Evolutionary conservation across 2,113 vertebrate species (phyloP).

Genomic region (Nycticryphes semicollaris): DNA sequence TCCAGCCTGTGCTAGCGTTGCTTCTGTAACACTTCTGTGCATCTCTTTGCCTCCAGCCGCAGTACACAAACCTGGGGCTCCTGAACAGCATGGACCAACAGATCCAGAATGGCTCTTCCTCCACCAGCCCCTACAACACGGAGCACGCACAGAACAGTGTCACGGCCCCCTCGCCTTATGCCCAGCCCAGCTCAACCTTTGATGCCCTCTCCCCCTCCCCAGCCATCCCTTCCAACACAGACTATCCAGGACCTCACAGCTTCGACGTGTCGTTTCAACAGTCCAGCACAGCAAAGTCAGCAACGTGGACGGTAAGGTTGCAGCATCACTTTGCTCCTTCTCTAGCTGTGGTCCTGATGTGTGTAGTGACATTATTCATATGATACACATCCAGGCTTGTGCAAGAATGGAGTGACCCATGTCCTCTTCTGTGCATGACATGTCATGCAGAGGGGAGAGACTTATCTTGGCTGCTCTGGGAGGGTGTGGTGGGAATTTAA

Average conservation of each 20-base stretch:
- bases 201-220: constrained; percentile 94
- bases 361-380: not conserved
- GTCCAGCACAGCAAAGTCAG: constrained; percentile 97
- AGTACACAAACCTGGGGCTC: constrained; percentile 98
- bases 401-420: not conserved
- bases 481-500: constrained; percentile 53
- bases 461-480: not conserved
- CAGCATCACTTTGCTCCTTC: not conserved
- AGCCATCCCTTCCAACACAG: constrained; percentile 98
- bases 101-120: constrained; percentile 95
- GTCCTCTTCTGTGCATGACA: not conserved
- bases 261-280: constrained; percentile 99
- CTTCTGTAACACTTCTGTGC: not conserved
- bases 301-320: constrained; percentile 96
- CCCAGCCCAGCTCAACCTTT: constrained; percentile 98
- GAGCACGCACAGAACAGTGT: constrained; percentile 94
- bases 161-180: constrained; percentile 93
- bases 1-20: not conserved
- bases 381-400: not conserved
- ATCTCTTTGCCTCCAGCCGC: constrained; percentile 79
- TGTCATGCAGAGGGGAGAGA: not conserved
- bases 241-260: constrained; percentile 96
- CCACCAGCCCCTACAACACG: constrained; percentile 96
- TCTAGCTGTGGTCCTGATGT: not conserved
- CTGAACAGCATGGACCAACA: constrained; percentile 98